Base-by-base conservation (phyloP, 2,888 invertebrate genomes). In the Phengaris arion region DNA sequence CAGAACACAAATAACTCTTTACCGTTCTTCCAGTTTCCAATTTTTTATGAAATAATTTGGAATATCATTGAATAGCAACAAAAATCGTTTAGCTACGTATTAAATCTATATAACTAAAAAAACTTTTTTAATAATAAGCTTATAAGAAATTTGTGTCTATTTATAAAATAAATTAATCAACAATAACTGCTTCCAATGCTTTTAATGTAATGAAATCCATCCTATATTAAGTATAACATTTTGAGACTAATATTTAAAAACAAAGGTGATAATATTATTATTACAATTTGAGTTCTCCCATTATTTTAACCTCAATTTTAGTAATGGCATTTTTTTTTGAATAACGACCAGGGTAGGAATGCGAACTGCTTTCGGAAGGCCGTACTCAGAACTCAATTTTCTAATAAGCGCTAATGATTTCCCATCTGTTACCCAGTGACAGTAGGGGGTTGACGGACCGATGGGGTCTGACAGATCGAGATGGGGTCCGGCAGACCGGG, bases 371-470 rank as follows among this genome's bases (percentile, higher is more conserved):
- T 72, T 35, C 72, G 72, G 72, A 72, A 54, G 52, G 52, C 72
- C 72, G 72, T 72, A 72, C 72, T 72, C 54, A 72, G 54, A 72
- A 54, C 13, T 52, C 35, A n/a, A 72, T 72, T 72, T 72, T 72
- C 52, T 72, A 72, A 72, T 72, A 72, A 72, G 54, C 54, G 72
- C 52, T 72, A 72, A 72, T 35, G 72, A 72, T 72, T 72, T 54
- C 72, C 54, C 72, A 72, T 72, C 72, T 35, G 72, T 72, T 72
- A 72, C 35, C 72, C 72, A 54, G 52, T 72, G 72, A 72, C 72
- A 72, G 15, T 51, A 35, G 35, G 35, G 72, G 72, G 35, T 35
- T 35, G 72, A 72, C 54, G 72, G 54, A 51, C 54, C 54, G 51
- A 0, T 51, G 72, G 52, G 70, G 70, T 22, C 70, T 12, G 52